phyloP scores from a whole-genome alignment of 2,888 invertebrate genomes.

The Ypsolopha sequella region DNA sequence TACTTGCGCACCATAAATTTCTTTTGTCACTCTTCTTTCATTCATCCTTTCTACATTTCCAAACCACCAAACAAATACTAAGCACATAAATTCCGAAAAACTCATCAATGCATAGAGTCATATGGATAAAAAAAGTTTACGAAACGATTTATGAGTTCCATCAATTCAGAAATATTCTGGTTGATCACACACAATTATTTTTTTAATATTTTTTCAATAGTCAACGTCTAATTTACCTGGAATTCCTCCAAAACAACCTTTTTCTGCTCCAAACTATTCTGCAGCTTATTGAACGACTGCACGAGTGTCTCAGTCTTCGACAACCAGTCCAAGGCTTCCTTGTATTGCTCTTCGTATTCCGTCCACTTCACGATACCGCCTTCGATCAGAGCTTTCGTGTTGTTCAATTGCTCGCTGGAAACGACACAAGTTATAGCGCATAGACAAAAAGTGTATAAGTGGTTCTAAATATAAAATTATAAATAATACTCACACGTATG shows the following conservation, averaged over 20 bases:
- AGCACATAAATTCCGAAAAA: no score
- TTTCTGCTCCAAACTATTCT: conserved; percentile 91
- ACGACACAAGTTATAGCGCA: neutral
- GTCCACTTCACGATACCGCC: conserved; percentile 94
- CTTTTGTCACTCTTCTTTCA: no score
- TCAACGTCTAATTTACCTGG: conserved; percentile 65
- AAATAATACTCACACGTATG: conserved; percentile 74
- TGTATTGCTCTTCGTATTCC: conserved; percentile 93
- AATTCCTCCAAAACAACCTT: conserved; percentile 92
- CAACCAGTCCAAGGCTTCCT: conserved; percentile 91
- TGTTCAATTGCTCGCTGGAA: conserved; percentile 80
- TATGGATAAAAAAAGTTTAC: no score
- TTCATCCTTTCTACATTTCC: no score
- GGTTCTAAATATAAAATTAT: neutral
- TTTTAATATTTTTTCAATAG: neutral
- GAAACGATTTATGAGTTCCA: no score
- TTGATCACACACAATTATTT: neutral
- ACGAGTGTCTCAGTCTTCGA: conserved; percentile 89
- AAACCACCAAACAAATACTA: no score
- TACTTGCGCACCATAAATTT: no score
- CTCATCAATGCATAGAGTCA: no score
- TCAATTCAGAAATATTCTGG: no score
- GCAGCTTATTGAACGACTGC: conserved; percentile 90
- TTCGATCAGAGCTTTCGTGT: conserved; percentile 85
- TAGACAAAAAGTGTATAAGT: neutral